These are phyloP conservation scores for Leptarthrus brevirostris DNA, from an alignment of 2,888 invertebrate species.

Conservation along the genomic window DNA sequence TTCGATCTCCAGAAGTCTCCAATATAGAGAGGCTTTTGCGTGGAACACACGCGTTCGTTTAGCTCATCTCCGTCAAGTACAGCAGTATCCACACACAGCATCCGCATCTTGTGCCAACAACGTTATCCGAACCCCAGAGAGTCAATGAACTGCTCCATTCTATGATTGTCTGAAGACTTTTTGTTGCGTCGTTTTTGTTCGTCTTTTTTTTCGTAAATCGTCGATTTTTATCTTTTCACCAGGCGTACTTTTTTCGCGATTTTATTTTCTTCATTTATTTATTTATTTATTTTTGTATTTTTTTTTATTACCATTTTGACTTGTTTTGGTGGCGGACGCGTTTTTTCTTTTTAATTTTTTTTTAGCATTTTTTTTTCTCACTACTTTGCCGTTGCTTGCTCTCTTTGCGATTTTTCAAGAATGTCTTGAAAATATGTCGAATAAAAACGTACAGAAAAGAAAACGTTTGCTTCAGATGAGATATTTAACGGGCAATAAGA, in stretches of 20 bases:
- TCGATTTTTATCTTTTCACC: constrained; percentile 28
- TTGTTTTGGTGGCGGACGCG: neutral
- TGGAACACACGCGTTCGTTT: neutral
- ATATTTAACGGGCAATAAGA: too few species aligned
- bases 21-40: neutral
- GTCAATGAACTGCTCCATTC: constrained; percentile 41
- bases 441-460: constrained; percentile 24
- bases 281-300: too few species aligned
- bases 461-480: neutral
- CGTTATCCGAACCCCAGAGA: constrained; percentile 8
- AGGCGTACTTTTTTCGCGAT: neutral
- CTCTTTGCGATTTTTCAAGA: constrained; percentile 6
- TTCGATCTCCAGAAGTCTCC: neutral
- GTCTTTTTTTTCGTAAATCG: constrained; percentile 3
- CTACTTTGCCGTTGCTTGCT: constrained; percentile 5
- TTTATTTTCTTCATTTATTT: neutral
- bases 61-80: neutral
- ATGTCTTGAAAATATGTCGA: constrained; percentile 31
- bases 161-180: constrained; percentile 29
- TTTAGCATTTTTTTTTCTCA: neutral
- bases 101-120: neutral
- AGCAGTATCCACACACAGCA: neutral
- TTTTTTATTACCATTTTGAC: neutral
- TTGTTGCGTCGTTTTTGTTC: neutral
- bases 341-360: neutral